Conservation (phyloP, 2,113 vertebrate species). For the Crotalus tigris region DNA sequence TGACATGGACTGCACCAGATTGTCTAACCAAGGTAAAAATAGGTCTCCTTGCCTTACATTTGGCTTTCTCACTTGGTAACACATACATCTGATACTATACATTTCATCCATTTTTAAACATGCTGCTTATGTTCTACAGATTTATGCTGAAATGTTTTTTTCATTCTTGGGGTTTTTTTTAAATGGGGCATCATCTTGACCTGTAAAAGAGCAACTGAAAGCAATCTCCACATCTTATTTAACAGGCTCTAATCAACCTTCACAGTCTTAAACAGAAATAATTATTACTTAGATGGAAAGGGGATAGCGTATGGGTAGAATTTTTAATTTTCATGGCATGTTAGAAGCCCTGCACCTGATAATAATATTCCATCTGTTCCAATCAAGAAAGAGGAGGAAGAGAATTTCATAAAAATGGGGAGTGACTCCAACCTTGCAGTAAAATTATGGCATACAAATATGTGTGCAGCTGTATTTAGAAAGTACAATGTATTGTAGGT, state of each 20-base stretch:
- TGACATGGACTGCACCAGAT: not conserved
- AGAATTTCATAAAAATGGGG: not conserved
- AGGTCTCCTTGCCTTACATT: not conserved
- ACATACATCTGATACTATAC: no score
- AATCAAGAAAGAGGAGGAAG: not conserved
- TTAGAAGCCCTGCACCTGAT: not conserved
- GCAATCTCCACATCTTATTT: constrained; percentile 17
- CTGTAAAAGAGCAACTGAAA: constrained; percentile 14
- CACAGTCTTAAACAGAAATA: not conserved
- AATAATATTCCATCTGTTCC: not conserved
- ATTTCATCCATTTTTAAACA: not conserved
- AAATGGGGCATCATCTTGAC: not conserved
- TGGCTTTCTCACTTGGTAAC: not conserved
- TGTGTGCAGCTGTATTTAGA: not conserved
- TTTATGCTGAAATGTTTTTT: not conserved
- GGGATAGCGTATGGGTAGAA: not conserved
- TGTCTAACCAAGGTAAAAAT: not conserved
- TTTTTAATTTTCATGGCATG: not conserved
- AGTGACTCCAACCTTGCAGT: not conserved
- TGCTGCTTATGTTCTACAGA: not conserved
- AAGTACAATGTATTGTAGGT: not conserved
- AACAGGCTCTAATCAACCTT: not conserved
- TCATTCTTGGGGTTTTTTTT: not conserved
- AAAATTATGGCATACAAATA: not conserved
- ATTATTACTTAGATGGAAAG: not conserved